A percentile compares a stretch with the other conserved stretches of the same genome.
Evolutionary conservation across 2,888 invertebrate species (phyloP).

Genomic region (Thymelicus acteon): DNA sequence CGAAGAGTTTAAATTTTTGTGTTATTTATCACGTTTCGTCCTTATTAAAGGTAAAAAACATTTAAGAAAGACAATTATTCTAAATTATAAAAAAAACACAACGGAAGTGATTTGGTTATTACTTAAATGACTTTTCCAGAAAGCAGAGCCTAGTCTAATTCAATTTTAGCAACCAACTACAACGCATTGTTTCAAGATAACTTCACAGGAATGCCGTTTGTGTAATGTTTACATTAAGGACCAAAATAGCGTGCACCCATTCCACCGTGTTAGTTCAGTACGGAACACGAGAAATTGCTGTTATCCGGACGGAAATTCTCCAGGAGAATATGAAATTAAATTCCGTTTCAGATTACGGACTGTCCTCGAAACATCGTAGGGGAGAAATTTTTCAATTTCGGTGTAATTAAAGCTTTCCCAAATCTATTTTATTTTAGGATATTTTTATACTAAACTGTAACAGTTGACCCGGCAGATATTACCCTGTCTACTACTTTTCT

Average conservation of each 20-base stretch:
- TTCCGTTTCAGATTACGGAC: constrained; percentile 13
- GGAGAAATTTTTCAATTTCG: constrained; percentile 12
- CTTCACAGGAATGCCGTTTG: constrained; percentile 6
- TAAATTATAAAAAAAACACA: too few relatives aligned
- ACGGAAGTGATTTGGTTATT: too few relatives aligned
- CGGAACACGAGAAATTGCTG: constrained; percentile 7
- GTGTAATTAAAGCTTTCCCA: neutral
- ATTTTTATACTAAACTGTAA: too few relatives aligned
- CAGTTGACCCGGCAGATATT: too few relatives aligned
- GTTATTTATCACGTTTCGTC: too few relatives aligned
- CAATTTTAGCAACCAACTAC: neutral
- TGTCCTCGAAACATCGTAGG: neutral
- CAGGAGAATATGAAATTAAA: constrained; percentile 10
- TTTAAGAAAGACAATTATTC: too few relatives aligned
- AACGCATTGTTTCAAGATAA: neutral
- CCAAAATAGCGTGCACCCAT: constrained; percentile 7
- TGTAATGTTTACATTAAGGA: constrained; percentile 17
- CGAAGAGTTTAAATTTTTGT: too few relatives aligned
- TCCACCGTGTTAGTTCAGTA: neutral
- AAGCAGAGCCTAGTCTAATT: too few relatives aligned
- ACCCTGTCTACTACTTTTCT: too few relatives aligned
- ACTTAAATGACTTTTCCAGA: too few relatives aligned
- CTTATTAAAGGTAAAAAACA: too few relatives aligned
- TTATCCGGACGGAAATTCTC: constrained; percentile 20
- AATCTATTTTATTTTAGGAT: too few relatives aligned